Conservation (phyloP, 2,888 invertebrate species). For the Diplazon laetatorius region DNA sequence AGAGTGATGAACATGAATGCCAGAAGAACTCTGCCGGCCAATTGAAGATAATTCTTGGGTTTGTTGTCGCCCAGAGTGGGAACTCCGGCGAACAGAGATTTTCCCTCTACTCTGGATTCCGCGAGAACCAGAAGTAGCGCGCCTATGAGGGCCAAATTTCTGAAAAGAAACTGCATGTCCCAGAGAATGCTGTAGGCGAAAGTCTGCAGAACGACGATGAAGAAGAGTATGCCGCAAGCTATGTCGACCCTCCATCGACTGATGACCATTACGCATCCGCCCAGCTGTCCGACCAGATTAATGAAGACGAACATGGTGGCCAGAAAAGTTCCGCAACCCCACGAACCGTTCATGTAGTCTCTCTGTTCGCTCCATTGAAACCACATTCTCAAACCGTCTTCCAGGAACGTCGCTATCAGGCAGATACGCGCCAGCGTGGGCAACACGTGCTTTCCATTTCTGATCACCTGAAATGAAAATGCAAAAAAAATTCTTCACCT, state of each 20-base stretch:
- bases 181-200: constrained; percentile 98
- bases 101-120: constrained; percentile 96
- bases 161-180: constrained; percentile 98
- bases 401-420: constrained; percentile 98
- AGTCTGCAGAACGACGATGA: constrained; percentile 98
- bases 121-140: constrained; percentile 97
- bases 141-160: constrained; percentile 98
- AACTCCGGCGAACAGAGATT: constrained; percentile 97
- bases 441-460: constrained; percentile 95
- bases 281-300: constrained; percentile 97
- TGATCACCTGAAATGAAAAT: constrained; percentile 90
- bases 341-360: constrained; percentile 98
- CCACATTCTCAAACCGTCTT: constrained; percentile 99
- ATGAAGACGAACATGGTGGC: constrained; percentile 97
- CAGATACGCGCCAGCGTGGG: constrained; percentile 98
- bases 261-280: constrained; percentile 98
- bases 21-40: constrained; percentile 96
- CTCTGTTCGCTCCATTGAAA: constrained; percentile 99
- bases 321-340: constrained; percentile 97
- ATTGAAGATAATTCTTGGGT: constrained; percentile 97
- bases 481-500: constrained; percentile 46
- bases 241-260: constrained; percentile 94
- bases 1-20: constrained; percentile 99
- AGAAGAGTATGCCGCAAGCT: constrained; percentile 96
- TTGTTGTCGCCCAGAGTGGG: constrained; percentile 96